phyloP scores from a whole-genome alignment of 2,113 vertebrate species.

The Tragulus kanchil region DNA sequence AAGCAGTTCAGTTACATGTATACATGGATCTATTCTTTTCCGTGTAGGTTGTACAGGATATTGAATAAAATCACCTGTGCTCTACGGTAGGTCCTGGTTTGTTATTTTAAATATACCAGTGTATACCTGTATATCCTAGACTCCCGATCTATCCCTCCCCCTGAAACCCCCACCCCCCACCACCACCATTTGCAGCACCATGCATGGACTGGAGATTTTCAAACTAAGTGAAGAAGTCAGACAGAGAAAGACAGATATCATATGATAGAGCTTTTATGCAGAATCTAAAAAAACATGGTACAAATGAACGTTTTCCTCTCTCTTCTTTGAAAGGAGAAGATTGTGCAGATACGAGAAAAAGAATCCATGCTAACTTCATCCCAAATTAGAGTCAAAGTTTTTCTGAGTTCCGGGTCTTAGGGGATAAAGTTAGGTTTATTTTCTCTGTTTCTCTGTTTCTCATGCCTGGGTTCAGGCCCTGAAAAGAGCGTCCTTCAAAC shows the following conservation, averaged over 20 bases:
- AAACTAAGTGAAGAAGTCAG: background rate
- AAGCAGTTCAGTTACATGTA: background rate
- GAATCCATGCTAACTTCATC: background rate
- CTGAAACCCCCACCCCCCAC: background rate
- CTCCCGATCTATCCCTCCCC: background rate
- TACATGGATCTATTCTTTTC: background rate
- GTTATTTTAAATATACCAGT: background rate
- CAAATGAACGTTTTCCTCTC: background rate
- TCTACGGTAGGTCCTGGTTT: background rate
- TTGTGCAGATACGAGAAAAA: background rate
- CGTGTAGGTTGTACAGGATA: background rate
- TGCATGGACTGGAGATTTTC: background rate
- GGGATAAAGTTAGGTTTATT: background rate
- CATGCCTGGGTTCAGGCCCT: background rate
- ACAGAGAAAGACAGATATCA: background rate
- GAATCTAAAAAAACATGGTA: background rate
- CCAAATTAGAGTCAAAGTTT: background rate
- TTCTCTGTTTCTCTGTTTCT: slow-evolving; percentile 17
- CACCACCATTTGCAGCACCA: background rate
- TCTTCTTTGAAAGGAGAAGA: background rate
- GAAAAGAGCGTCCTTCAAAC: background rate
- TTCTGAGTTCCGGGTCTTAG: background rate
- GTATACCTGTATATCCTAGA: background rate
- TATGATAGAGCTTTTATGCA: background rate
- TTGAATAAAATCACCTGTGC: background rate